Conservation (phyloP, 2,113 vertebrate species). For the Nyctibius bracteatus region DNA sequence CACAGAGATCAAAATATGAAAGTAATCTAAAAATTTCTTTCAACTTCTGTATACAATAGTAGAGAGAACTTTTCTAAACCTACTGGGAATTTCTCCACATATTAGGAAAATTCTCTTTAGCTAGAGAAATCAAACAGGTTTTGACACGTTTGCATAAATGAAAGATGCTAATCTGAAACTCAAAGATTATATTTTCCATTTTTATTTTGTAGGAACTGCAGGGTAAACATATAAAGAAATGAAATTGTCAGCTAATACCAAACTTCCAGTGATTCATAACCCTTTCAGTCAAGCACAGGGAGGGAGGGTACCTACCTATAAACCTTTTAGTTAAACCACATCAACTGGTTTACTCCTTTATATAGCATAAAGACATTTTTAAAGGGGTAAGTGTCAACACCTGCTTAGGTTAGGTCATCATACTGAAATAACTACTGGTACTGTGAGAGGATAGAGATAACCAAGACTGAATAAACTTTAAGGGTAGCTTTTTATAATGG, state of each 20-base stretch:
- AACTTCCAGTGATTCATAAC: not conserved
- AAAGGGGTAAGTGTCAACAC: not conserved
- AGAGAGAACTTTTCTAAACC: not conserved
- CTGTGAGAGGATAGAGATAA: not conserved
- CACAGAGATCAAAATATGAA: not conserved
- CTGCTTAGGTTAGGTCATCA: not conserved
- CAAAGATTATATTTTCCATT: not conserved
- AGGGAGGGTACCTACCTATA: not conserved
- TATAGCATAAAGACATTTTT: not conserved
- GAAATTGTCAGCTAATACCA: not conserved
- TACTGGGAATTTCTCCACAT: not conserved
- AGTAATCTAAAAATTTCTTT: not conserved
- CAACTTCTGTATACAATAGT: not conserved
- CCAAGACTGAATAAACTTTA: not conserved
- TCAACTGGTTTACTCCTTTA: not conserved
- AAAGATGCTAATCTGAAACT: not conserved
- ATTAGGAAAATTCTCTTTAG: not conserved
- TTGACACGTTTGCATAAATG: not conserved
- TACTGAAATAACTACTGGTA: not conserved
- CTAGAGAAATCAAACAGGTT: not conserved
- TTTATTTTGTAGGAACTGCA: not conserved
- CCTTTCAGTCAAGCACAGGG: not conserved
- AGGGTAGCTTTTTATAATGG: not conserved
- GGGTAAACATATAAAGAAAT: not conserved
- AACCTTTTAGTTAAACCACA: not conserved